A percentile compares a stretch with the other conserved stretches of the same genome.
Evolutionary conservation across 2,888 invertebrate species (phyloP).

Genomic region (Pandemis heparana): DNA sequence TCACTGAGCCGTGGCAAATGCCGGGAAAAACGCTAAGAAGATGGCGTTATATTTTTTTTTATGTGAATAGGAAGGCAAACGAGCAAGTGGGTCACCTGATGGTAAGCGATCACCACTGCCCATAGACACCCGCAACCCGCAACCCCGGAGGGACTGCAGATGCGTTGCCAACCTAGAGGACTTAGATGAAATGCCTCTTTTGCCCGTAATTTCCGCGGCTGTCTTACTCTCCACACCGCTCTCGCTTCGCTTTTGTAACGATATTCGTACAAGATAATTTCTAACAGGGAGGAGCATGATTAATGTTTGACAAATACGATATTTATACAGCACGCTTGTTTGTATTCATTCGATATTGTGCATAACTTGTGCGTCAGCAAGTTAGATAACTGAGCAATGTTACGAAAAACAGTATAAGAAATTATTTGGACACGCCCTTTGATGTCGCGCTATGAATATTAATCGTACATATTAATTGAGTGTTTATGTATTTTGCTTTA

Average conservation of each 20-base stretch:
- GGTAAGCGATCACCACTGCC: no score
- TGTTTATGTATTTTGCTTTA: neutral
- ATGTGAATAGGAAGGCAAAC: no score
- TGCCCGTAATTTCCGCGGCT: no score
- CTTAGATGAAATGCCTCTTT: no score
- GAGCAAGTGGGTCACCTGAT: no score
- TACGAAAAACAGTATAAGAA: neutral
- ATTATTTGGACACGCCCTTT: conserved; percentile 1
- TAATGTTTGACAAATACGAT: conserved; percentile 15
- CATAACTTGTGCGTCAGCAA: conserved; percentile 1
- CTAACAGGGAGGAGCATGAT: neutral
- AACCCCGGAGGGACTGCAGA: no score
- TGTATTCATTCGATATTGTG: conserved; percentile 10
- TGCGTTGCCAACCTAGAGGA: no score
- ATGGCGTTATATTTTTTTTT: no score
- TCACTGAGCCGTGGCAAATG: no score
- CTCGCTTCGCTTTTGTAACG: neutral
- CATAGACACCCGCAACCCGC: no score
- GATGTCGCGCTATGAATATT: conserved; percentile 3
- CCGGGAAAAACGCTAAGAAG: no score
- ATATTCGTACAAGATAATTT: neutral
- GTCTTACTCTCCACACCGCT: no score
- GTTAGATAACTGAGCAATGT: conserved; percentile 23
- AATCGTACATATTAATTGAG: neutral
- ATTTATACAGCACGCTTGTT: conserved; percentile 12